phyloP scores from a whole-genome alignment of 2,888 invertebrate species.

The Hofmannophila pseudospretella region DNA sequence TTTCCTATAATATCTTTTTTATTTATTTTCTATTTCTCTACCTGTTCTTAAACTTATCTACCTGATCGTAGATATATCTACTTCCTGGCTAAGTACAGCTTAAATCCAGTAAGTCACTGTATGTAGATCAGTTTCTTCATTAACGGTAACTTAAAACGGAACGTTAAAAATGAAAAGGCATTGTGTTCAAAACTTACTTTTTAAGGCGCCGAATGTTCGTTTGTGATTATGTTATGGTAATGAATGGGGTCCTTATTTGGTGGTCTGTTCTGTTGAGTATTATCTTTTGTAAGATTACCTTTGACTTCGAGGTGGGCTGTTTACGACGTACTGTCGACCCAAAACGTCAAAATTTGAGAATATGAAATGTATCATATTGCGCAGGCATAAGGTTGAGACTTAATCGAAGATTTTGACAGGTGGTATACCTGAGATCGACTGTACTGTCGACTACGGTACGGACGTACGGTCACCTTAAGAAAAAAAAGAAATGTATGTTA shows the following conservation, averaged over 20 bases:
- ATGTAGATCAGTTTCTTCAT: slow-evolving; percentile 8
- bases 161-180: slow-evolving; percentile 9
- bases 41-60: too few species aligned
- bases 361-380: too few species aligned
- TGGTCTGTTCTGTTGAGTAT: slow-evolving; percentile 27
- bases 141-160: slow-evolving; percentile 1
- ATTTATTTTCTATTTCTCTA: too few species aligned
- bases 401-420: too few species aligned
- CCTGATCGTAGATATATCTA: background rate
- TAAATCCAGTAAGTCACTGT: slow-evolving; percentile 5
- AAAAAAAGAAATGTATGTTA: too few species aligned
- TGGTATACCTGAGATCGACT: too few species aligned
- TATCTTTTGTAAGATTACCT: slow-evolving; percentile 22
- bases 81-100: background rate
- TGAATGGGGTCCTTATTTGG: slow-evolving; percentile 41
- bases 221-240: slow-evolving; percentile 45
- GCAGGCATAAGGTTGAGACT: too few species aligned
- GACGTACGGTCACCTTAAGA: too few species aligned
- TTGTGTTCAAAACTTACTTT: slow-evolving; percentile 4
- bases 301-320: slow-evolving; percentile 14
- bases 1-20: too few species aligned
- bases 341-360: too few species aligned
- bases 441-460: too few species aligned
- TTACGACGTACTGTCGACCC: slow-evolving; percentile 24
- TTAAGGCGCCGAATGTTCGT: slow-evolving; percentile 15